These are phyloP conservation scores for Conopomorpha cramerella DNA, from an alignment of 1,140 invertebrate species.

Conservation along the genomic window DNA sequence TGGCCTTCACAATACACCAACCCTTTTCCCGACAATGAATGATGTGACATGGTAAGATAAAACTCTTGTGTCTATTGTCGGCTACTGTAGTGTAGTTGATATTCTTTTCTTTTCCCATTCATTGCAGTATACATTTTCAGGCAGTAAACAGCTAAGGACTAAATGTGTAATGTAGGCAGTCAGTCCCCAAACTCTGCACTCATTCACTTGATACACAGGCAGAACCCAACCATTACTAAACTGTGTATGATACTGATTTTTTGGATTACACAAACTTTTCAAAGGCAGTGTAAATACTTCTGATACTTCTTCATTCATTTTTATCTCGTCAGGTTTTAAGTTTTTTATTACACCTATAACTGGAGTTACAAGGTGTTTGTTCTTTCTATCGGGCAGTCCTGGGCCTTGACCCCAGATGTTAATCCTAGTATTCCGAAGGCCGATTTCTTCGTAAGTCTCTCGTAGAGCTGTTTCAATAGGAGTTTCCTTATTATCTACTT, in stretches of 20 bases:
- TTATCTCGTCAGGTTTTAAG: conserved; percentile 56
- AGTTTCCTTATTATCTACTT: conserved; percentile 69
- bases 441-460: conserved; percentile 87
- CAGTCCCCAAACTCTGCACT: conserved; percentile 49
- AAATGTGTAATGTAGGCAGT: conserved; percentile 48
- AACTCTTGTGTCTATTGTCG: no score
- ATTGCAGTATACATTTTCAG: conserved; percentile 37
- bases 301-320: conserved; percentile 77
- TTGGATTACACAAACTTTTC: conserved; percentile 67
- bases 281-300: conserved; percentile 76
- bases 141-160: conserved; percentile 31
- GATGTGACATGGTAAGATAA: no score
- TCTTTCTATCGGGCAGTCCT: conserved; percentile 49
- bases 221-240: conserved; percentile 33
- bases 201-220: conserved; percentile 34
- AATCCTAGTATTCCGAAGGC: conserved; percentile 67
- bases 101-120: no score
- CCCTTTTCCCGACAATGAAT: no score
- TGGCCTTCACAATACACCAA: no score
- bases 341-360: conserved; percentile 73
- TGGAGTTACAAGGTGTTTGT: conserved; percentile 69
- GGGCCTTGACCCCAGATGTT: conserved; percentile 73
- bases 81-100: no score
- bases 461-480: conserved; percentile 76
- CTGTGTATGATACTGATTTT: conserved; percentile 50